Conservation (phyloP, 2,797 vertebrate species). For the Netta rufina region DNA sequence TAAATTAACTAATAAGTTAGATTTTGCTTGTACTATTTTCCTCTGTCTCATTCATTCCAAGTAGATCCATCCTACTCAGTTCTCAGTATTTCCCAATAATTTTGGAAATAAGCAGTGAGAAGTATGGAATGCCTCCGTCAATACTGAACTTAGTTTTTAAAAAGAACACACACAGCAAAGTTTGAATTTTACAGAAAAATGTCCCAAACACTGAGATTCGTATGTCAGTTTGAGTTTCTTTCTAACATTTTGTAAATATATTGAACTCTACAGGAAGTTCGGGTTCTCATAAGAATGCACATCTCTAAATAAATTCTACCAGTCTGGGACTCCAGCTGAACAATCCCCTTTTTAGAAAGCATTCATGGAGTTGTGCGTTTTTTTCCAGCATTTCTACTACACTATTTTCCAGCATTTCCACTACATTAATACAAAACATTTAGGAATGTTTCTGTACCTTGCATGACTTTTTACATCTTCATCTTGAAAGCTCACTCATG, state of each 20-base stretch:
- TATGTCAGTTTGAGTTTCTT: neutral
- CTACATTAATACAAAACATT: neutral
- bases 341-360: rapidly evolving
- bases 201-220: neutral
- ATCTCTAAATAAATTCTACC: neutral
- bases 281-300: neutral
- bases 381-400: neutral
- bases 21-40: neutral
- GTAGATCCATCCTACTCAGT: neutral
- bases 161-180: neutral
- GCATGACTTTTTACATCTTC: neutral
- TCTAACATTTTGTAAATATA: neutral
- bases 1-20: neutral
- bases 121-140: neutral
- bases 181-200: neutral
- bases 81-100: neutral
- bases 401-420: neutral
- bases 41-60: neutral
- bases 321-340: neutral
- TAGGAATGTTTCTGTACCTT: neutral
- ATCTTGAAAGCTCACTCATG: neutral
- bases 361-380: rapidly evolving
- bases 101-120: neutral
- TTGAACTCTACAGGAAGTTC: neutral
- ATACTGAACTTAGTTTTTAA: neutral